Conservation (phyloP, 2,888 invertebrate genomes). For the Drosophila atroscutellata region DNA sequence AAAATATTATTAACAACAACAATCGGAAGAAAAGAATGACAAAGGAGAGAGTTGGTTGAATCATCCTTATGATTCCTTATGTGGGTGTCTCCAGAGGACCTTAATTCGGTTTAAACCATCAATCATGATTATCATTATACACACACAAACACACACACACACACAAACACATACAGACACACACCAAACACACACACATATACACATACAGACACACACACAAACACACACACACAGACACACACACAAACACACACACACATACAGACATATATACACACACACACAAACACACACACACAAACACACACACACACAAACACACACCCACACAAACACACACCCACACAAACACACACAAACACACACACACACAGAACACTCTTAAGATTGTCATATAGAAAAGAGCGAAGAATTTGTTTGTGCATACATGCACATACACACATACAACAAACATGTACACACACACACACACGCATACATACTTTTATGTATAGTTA, state of each 20-base stretch:
- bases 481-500: slow-evolving; percentile 26
- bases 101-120: slow-evolving; percentile 10
- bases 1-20: slow-evolving; percentile 23
- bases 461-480: slow-evolving; percentile 26
- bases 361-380: background rate
- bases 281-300: background rate
- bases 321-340: background rate
- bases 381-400: background rate
- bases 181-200: too few species aligned
- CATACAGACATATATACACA: background rate
- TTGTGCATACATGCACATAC: slow-evolving; percentile 7
- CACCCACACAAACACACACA: background rate
- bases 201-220: too few species aligned
- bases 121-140: slow-evolving; percentile 2
- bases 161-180: too few species aligned
- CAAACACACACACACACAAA: too few species aligned
- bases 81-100: slow-evolving; percentile 13
- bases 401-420: slow-evolving; percentile 6
- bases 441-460: slow-evolving; percentile 1
- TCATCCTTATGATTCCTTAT: slow-evolving; percentile 7
- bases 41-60: slow-evolving; percentile 4
- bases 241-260: too few species aligned
- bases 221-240: too few species aligned
- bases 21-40: background rate
- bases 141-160: background rate